phyloP scores from a whole-genome alignment of 2,113 vertebrate genomes.

The Cisticola juncidis region DNA sequence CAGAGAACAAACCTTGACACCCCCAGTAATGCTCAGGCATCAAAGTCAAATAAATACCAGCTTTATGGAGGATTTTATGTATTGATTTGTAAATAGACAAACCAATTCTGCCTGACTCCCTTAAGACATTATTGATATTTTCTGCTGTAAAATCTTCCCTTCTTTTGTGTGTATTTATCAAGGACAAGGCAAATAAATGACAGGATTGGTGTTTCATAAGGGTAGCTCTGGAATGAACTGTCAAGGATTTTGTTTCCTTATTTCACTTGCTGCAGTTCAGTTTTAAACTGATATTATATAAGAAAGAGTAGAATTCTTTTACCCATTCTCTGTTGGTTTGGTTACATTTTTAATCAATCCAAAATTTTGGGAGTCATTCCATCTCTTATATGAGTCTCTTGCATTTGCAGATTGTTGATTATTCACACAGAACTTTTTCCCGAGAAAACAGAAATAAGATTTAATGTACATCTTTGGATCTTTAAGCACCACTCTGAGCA shows the following conservation, averaged over 20 bases:
- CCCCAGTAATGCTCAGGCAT: neutral
- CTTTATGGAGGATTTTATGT: conserved; percentile 23
- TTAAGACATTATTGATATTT: conserved; percentile 37
- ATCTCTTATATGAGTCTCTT: neutral
- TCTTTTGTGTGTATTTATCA: neutral
- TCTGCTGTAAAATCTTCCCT: conserved; percentile 2
- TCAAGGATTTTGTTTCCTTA: neutral
- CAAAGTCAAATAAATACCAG: conserved; percentile 1
- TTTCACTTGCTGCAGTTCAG: neutral
- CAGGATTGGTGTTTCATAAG: neutral
- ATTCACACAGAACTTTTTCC: neutral
- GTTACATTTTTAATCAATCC: neutral
- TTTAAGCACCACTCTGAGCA: neutral
- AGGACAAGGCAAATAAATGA: conserved; percentile 10
- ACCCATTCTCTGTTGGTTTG: neutral
- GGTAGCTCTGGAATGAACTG: neutral
- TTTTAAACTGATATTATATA: neutral
- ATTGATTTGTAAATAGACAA: conserved; percentile 59
- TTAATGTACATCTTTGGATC: neutral
- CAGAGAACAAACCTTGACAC: neutral
- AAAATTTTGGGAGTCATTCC: neutral
- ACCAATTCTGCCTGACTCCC: neutral
- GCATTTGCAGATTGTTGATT: neutral
- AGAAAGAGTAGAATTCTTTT: neutral
- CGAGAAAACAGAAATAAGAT: neutral